phyloP scores from a whole-genome alignment of 2,113 vertebrate species.

The Himantopus leucocephalus region DNA sequence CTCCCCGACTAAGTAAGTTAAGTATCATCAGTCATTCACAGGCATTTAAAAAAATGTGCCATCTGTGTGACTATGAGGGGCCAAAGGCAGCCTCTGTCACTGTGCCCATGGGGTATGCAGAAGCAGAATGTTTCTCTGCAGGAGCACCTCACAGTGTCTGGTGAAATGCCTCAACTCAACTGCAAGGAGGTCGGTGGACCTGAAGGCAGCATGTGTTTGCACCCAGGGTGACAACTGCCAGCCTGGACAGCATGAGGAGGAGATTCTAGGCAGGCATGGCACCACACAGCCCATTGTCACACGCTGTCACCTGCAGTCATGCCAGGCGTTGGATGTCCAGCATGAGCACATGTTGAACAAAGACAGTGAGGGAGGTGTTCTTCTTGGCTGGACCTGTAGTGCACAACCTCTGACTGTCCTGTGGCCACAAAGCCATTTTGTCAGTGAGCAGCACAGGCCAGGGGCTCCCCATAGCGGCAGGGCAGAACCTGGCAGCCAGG shows the following conservation, averaged over 20 bases:
- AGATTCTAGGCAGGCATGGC: background rate
- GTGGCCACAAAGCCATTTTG: background rate
- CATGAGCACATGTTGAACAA: background rate
- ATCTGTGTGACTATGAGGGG: background rate
- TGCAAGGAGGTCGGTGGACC: background rate
- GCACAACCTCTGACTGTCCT: background rate
- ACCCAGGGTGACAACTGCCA: background rate
- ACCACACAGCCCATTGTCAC: background rate
- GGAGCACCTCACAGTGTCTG: background rate
- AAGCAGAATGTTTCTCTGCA: background rate
- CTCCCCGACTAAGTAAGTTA: no score
- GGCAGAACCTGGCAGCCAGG: background rate
- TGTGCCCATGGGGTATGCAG: background rate
- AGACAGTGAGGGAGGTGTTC: background rate
- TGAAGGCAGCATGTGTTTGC: background rate
- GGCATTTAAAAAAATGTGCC: background rate
- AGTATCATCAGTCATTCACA: background rate
- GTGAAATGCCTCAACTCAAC: background rate
- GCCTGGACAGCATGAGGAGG: background rate
- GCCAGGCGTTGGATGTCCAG: rapidly evolving
- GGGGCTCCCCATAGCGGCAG: background rate
- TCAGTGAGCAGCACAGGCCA: background rate
- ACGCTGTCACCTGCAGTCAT: rapidly evolving
- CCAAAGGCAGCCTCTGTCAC: background rate
- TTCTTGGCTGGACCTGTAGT: background rate